Conservation (phyloP, 1,140 invertebrate genomes). For the Drosophila miranda region DNA sequence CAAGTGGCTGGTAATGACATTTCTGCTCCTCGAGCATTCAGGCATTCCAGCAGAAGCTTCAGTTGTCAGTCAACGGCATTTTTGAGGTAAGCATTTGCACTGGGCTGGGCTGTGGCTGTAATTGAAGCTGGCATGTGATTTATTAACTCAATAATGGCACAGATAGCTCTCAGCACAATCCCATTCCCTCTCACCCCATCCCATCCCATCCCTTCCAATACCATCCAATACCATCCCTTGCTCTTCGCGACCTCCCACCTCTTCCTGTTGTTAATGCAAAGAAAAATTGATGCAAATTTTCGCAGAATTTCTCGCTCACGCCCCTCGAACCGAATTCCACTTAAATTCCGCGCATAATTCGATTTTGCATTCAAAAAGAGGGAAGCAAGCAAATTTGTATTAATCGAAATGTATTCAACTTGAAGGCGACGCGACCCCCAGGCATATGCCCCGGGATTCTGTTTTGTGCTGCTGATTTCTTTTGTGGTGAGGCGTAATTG, state of each 20-base stretch:
- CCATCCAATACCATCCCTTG: not conserved
- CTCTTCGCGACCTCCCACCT: not conserved
- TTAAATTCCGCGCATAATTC: slow-evolving; percentile 70
- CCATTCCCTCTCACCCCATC: not conserved
- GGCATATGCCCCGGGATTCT: slow-evolving; percentile 26
- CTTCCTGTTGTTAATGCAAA: slow-evolving; percentile 49
- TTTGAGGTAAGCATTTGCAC: slow-evolving; percentile 53
- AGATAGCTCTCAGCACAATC: slow-evolving; percentile 34
- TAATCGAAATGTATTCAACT: slow-evolving; percentile 66
- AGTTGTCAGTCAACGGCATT: slow-evolving; percentile 43
- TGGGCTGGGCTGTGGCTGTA: slow-evolving; percentile 31
- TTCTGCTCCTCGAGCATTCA: slow-evolving; percentile 40
- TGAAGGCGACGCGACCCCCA: slow-evolving; percentile 7
- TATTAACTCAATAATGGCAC: slow-evolving; percentile 70
- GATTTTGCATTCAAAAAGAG: slow-evolving; percentile 50
- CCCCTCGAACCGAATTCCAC: slow-evolving; percentile 43
- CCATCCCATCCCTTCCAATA: not conserved
- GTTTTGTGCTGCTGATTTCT: slow-evolving; percentile 15
- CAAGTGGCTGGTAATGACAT: slow-evolving; percentile 73
- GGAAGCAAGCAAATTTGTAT: slow-evolving; percentile 49
- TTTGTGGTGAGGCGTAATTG: slow-evolving; percentile 41
- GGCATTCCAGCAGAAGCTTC: slow-evolving; percentile 12
- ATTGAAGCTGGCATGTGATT: slow-evolving; percentile 73
- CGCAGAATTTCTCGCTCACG: slow-evolving; percentile 21
- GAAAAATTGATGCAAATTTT: slow-evolving; percentile 72